These are phyloP conservation scores for Heteromyza rotundicornis DNA, from an alignment of 2,888 invertebrate species.

Conservation along the genomic window DNA sequence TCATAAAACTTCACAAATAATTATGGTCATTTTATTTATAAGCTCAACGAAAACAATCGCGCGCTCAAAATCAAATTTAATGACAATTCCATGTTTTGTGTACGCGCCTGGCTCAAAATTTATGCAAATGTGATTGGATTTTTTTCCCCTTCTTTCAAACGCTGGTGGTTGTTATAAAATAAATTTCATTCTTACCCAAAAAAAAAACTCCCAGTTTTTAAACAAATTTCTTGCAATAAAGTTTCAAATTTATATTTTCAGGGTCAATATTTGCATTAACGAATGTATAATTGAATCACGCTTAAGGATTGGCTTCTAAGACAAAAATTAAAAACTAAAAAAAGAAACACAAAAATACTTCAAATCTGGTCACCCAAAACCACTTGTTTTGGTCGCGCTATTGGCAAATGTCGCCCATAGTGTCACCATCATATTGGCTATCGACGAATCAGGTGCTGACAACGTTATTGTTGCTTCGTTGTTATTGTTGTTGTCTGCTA, in stretches of 20 bases:
- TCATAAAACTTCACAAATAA: conserved; percentile 22
- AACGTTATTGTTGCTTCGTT: background rate
- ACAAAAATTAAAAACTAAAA: too few relatives aligned
- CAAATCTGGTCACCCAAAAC: background rate
- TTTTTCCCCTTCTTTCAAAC: background rate
- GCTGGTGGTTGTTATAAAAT: background rate
- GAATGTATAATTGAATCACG: too few relatives aligned
- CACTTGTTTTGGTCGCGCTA: background rate
- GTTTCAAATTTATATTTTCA: background rate
- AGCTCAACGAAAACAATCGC: background rate
- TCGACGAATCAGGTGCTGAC: conserved; percentile 5
- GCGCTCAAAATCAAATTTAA: conserved; percentile 5
- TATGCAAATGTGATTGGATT: conserved; percentile 16
- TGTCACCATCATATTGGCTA: background rate
- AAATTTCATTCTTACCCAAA: background rate
- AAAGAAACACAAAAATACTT: too few relatives aligned
- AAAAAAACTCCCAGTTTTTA: too few relatives aligned
- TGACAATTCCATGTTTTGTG: conserved; percentile 12
- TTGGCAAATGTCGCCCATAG: background rate
- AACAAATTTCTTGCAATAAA: conserved; percentile 1
- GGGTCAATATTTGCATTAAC: conserved; percentile 48
- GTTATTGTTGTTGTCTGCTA: background rate
- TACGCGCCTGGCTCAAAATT: conserved; percentile 13
- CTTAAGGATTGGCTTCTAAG: too few relatives aligned
- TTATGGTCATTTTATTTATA: conserved; percentile 1